Base-by-base conservation (phyloP, 2,113 vertebrate genomes). In the Tautogolabrus adspersus region DNA sequence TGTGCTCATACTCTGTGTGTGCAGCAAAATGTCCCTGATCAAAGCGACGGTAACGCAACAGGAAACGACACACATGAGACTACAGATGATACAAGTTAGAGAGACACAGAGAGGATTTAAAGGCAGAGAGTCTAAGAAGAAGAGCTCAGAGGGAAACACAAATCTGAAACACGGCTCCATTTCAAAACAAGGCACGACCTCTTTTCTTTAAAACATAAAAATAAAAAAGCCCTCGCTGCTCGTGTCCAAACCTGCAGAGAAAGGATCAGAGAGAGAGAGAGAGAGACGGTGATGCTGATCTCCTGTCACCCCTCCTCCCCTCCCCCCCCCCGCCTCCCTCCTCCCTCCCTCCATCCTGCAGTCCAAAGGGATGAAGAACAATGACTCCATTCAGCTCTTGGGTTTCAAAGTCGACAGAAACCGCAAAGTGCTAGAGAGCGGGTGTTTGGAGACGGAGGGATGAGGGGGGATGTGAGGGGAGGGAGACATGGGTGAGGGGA, bases 321-420 rank as follows among this genome's bases (percentile, higher is more conserved):
- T 5, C 5, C 47, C 6, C 5, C 7, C 46, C 6, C 46, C 15
- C 47, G 1, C 47, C 18, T 6, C 5, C 64, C 38, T 8, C 58
- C 1, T 49, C 66, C 9, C 77, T 54, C 22, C 55, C 54, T 63
- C 66, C 76, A 34, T 58, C 70, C 75, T 70, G 52, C 63, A 51
- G 79, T 78, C 70, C 77, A 82, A 75, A 78, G 66, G 60, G 60
- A 75, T 60, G 72, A 47, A 83, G 83, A 91, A 93, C 92, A 94
- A 93, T 92, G 85, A 71, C 84, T 88, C 85, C 73, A 89, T 93
- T 94, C 89, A 93, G 86, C 77, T 86, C 88, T 90, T 85, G 69
- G 80, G 87, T 91, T 93, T 91, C 90, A 92, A 91, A 92, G 88
- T 80, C 56, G 70, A 82, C 62, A 60, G 49, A 79, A 89, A 89